phyloP scores from a whole-genome alignment of 2,888 invertebrate species.

The Heliconius ethilla region DNA sequence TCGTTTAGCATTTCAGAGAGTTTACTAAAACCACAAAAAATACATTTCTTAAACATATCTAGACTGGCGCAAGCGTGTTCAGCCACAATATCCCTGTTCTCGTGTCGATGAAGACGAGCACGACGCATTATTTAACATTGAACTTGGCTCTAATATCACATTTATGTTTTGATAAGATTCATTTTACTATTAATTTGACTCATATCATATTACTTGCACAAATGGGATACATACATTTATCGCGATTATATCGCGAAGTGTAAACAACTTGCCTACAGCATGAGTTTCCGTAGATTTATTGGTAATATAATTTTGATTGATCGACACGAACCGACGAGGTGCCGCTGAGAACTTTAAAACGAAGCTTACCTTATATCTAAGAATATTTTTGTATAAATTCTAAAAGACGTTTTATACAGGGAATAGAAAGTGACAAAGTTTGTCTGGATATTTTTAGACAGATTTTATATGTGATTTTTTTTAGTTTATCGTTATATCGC shows the following conservation, averaged over 20 bases:
- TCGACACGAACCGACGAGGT: slow-evolving; percentile 64
- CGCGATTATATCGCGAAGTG: slow-evolving; percentile 2
- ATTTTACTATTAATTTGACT: no score
- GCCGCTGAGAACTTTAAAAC: slow-evolving; percentile 62
- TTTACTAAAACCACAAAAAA: no score
- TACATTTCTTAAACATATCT: no score
- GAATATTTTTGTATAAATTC: slow-evolving; percentile 48
- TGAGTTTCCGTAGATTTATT: slow-evolving; percentile 75
- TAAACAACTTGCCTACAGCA: slow-evolving; percentile 49
- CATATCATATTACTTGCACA: neutral
- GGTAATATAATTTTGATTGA: slow-evolving; percentile 81
- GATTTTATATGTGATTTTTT: neutral
- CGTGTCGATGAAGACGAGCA: no score
- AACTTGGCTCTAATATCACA: no score
- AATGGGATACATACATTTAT: neutral
- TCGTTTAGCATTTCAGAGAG: no score
- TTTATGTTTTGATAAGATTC: no score
- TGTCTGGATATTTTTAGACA: neutral
- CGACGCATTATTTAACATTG: no score
- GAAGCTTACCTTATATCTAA: slow-evolving; percentile 64
- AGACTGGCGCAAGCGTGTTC: no score
- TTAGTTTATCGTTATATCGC: neutral
- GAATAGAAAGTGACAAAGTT: slow-evolving; percentile 16
- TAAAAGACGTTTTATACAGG: neutral
- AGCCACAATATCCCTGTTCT: no score